Conservation (phyloP, 2,888 invertebrate species). For the Iselma pallidipennis region DNA sequence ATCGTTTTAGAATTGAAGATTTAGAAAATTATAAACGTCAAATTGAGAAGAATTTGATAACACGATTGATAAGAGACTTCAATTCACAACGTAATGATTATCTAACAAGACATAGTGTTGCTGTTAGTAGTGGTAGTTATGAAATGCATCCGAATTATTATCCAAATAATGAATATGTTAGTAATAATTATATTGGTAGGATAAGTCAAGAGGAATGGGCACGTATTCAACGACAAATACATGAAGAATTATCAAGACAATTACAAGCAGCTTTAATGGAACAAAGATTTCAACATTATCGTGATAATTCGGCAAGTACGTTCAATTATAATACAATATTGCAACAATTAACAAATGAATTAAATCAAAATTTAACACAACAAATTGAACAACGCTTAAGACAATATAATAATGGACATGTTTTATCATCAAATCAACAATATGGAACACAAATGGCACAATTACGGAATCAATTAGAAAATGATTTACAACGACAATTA, state of each 20-base stretch:
- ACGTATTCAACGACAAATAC: constrained; percentile 39
- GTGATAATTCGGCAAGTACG: constrained; percentile 11
- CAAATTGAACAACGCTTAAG: constrained; percentile 42
- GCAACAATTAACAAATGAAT: constrained; percentile 46
- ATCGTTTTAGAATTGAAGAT: constrained; percentile 43
- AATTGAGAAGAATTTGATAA: constrained; percentile 47
- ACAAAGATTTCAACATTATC: constrained; percentile 29
- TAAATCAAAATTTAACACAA: constrained; percentile 49
- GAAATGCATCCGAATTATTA: constrained; percentile 9
- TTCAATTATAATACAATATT: constrained; percentile 37
- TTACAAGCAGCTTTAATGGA: constrained; percentile 41
- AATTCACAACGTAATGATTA: constrained; percentile 29
- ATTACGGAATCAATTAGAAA: constrained; percentile 47
- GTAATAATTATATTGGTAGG: background rate
- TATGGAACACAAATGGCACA: constrained; percentile 39
- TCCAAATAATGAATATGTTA: background rate
- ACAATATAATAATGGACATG: constrained; percentile 29
- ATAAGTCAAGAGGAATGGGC: constrained; percentile 27
- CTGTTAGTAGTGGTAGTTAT: constrained; percentile 13
- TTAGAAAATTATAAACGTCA: constrained; percentile 46
- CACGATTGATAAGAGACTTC: constrained; percentile 43
- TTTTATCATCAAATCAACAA: too few species aligned
- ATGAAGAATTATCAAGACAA: constrained; percentile 45
- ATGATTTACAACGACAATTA: constrained; percentile 47
- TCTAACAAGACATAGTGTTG: background rate